Conservation (phyloP, 2,113 vertebrate species). For the Rhabdomys dilectus region DNA sequence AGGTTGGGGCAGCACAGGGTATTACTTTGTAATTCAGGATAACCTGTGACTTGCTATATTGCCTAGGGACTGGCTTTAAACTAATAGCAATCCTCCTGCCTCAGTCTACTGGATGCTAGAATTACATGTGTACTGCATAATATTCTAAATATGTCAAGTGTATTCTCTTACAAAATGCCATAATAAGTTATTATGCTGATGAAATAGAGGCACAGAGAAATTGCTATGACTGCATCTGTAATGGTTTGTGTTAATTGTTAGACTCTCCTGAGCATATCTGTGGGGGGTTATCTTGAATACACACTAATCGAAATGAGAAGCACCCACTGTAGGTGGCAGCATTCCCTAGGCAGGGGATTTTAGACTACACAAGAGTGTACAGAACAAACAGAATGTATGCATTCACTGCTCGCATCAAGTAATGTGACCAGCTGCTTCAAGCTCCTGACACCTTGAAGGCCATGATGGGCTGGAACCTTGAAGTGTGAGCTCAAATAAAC, state of each 20-base stretch:
- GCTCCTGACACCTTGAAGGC: background rate
- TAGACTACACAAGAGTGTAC: too few species aligned
- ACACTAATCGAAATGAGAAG: background rate
- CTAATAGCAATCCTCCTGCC: background rate
- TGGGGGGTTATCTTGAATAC: background rate
- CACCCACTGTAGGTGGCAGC: background rate
- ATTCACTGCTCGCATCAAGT: too few species aligned
- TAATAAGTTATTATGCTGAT: background rate
- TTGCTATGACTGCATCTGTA: background rate
- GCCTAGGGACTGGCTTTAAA: background rate
- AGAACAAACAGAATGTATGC: too few species aligned
- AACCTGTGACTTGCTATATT: background rate
- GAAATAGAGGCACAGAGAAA: constrained; percentile 53
- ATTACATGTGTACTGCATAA: background rate
- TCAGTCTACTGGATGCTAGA: background rate
- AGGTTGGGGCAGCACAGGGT: background rate
- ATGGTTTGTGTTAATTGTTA: background rate
- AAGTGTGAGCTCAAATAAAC: background rate
- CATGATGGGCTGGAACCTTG: background rate
- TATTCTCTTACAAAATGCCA: constrained; percentile 20
- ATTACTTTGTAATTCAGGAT: background rate
- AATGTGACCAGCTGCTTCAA: background rate
- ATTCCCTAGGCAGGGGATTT: background rate
- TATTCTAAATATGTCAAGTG: background rate
- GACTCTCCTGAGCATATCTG: background rate